Percentiles rank a stretch among this genome's conserved stretches.
Evolutionary conservation across 2,797 vertebrate genomes (phyloP).

Genomic region (Sebastes goodei): DNA sequence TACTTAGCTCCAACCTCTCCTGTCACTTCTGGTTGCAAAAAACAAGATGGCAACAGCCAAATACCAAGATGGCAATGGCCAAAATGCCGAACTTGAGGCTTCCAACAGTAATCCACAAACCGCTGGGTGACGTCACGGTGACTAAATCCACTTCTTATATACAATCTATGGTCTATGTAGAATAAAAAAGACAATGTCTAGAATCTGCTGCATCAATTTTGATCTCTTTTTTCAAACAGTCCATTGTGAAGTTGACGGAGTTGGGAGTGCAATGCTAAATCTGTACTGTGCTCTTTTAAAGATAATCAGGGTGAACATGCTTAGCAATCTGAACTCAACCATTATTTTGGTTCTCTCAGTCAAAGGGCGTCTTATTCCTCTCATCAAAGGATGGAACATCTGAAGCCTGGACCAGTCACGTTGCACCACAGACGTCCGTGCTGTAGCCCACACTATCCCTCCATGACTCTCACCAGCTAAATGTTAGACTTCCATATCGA

Average conservation of each 20-base stretch:
- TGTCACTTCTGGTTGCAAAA: too few species aligned
- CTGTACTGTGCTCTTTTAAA: background rate
- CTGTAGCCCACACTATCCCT: constrained; percentile 47
- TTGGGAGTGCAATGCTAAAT: background rate
- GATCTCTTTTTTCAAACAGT: background rate
- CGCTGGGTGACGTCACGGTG: rapidly evolving
- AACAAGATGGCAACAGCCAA: rapidly evolving
- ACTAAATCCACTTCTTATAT: too few species aligned
- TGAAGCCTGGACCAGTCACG: constrained; percentile 40
- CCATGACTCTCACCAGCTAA: constrained; percentile 50
- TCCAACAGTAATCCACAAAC: rapidly evolving
- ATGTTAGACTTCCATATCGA: constrained; percentile 55
- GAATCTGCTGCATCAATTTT: background rate
- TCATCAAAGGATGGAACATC: constrained; percentile 31
- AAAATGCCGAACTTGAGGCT: too few species aligned
- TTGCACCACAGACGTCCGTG: constrained; percentile 37
- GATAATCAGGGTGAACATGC: background rate
- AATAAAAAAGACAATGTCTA: background rate
- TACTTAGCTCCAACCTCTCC: too few species aligned
- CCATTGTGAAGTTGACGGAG: background rate
- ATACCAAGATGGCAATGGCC: too few species aligned
- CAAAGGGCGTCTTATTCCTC: constrained; percentile 3
- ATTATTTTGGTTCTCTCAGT: background rate
- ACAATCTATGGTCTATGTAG: too few species aligned
- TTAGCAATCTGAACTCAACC: background rate